phyloP scores from a whole-genome alignment of 2,113 vertebrate genomes.

The Panthera uncia region DNA sequence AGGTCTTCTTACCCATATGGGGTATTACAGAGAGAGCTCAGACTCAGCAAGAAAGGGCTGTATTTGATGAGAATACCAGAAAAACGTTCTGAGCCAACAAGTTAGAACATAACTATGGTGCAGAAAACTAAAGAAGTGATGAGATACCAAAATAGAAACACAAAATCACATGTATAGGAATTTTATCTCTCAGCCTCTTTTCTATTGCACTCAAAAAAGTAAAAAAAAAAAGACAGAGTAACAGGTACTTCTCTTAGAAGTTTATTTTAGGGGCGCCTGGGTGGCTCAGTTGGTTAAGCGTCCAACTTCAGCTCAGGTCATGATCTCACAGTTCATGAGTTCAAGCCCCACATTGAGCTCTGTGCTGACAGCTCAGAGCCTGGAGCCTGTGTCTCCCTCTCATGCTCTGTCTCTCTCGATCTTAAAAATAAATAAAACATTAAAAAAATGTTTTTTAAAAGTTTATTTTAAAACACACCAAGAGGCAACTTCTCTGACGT shows the following conservation, averaged over 20 bases:
- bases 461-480: background rate
- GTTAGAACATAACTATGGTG: background rate
- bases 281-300: too few species aligned
- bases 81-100: background rate
- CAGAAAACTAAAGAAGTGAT: background rate
- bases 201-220: slow-evolving; percentile 9
- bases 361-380: too few species aligned
- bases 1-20: background rate
- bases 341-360: too few species aligned
- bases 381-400: too few species aligned
- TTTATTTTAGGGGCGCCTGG: too few species aligned
- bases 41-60: background rate
- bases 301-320: too few species aligned
- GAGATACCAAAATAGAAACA: background rate
- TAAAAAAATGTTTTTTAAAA: too few species aligned
- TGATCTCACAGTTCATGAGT: too few species aligned
- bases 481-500: background rate
- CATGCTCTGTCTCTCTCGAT: too few species aligned
- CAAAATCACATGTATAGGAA: background rate
- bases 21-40: background rate
- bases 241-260: background rate
- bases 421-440: too few species aligned
- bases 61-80: background rate
- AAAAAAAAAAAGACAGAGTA: background rate
- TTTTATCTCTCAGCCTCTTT: background rate